Evolutionary conservation across 1,140 invertebrate species (phyloP).

Genomic region (Drosophila carrolli): DNA sequence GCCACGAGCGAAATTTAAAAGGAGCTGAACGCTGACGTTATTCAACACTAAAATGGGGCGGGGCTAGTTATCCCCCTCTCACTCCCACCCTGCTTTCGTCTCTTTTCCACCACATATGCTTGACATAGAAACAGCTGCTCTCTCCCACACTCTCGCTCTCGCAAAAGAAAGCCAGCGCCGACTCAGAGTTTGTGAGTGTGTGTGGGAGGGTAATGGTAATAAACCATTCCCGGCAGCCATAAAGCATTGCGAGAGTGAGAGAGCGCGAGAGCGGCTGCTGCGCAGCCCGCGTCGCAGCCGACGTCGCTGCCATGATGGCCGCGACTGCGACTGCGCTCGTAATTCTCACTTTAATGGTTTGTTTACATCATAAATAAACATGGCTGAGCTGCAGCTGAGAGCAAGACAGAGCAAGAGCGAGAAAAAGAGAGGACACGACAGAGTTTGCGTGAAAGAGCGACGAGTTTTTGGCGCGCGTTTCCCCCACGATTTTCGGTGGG

Average conservation of each 20-base stretch:
- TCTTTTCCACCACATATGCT: conserved; percentile 72
- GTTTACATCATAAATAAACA: conserved; percentile 85
- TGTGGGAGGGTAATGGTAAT: conserved; percentile 54
- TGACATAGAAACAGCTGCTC: conserved; percentile 74
- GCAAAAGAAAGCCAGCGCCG: conserved; percentile 52
- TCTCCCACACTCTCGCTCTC: conserved; percentile 29
- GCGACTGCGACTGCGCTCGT: conserved; percentile 80
- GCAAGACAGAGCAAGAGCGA: conserved; percentile 16
- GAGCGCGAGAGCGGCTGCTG: conserved; percentile 20
- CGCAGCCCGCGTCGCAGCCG: conserved; percentile 25
- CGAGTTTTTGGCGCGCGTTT: conserved; percentile 69
- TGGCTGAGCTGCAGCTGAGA: conserved; percentile 66
- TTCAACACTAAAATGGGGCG: conserved; percentile 71
- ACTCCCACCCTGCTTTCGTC: conserved; percentile 58
- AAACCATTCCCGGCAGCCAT: conserved; percentile 83
- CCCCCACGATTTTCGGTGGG: neutral
- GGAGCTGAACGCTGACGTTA: conserved; percentile 19
- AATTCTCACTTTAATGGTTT: conserved; percentile 84
- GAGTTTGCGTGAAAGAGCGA: conserved; percentile 29
- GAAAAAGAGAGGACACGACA: conserved; percentile 12
- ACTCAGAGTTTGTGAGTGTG: conserved; percentile 31
- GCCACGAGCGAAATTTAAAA: conserved; percentile 4
- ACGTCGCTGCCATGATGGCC: conserved; percentile 69
- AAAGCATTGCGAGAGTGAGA: conserved; percentile 74
- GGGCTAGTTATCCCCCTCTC: conserved; percentile 53